A percentile compares a stretch with the other conserved stretches of the same genome.
Conservation (phyloP, 2,113 vertebrate genomes). For the Lophochroa leadbeateri region DNA sequence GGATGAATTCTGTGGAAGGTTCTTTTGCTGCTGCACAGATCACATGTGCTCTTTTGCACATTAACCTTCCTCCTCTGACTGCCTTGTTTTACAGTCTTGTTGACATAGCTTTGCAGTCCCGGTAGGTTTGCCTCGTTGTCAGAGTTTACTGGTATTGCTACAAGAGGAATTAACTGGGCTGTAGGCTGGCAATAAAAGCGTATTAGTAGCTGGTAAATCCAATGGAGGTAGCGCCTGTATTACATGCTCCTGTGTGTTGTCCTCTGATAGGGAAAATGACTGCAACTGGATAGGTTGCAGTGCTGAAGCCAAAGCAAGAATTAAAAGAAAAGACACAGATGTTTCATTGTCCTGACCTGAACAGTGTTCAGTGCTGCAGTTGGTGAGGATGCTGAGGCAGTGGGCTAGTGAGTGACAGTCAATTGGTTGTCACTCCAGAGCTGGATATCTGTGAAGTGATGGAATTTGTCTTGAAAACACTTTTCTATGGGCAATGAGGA, state of each 20-base stretch:
- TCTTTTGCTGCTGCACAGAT: neutral
- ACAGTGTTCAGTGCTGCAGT: neutral
- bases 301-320: neutral
- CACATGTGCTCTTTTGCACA: fast-evolving
- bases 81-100: neutral
- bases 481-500: neutral
- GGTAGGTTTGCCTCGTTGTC: neutral
- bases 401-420: neutral
- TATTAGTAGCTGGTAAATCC: neutral
- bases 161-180: neutral
- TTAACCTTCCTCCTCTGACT: neutral
- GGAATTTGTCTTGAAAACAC: neutral
- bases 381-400: fast-evolving
- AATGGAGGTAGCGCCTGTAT: neutral
- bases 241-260: neutral
- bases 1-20: fast-evolving
- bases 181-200: fast-evolving
- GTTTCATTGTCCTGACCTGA: neutral
- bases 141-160: fast-evolving
- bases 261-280: neutral
- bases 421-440: neutral
- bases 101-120: fast-evolving
- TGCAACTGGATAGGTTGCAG: neutral
- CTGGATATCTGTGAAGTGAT: neutral
- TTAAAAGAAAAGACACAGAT: neutral